Conservation (phyloP, 2,888 invertebrate genomes). For the Zygothrica quintamaculata region DNA sequence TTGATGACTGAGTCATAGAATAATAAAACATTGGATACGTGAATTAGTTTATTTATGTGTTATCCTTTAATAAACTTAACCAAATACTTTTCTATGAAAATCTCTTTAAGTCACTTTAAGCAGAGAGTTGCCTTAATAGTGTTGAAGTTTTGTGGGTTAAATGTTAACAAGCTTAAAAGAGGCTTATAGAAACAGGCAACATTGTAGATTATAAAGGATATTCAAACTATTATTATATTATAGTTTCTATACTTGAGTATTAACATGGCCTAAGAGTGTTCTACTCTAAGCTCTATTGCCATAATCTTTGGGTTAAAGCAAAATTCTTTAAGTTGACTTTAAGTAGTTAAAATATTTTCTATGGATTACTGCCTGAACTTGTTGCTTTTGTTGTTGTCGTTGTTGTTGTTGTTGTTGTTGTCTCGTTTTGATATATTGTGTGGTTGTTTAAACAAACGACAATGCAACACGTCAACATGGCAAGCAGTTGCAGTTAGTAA, state of each 20-base stretch:
- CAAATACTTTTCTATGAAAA: too few species aligned
- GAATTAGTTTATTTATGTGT: slow-evolving; percentile 39
- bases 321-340: neutral
- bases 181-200: too few species aligned
- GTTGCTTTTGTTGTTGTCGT: neutral
- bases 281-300: too few species aligned
- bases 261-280: too few species aligned
- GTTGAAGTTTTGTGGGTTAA: too few species aligned
- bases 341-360: slow-evolving; percentile 15
- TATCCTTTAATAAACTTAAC: neutral
- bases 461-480: slow-evolving; percentile 59
- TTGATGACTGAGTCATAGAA: slow-evolving; percentile 55
- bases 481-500: slow-evolving; percentile 53
- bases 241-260: too few species aligned
- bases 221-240: too few species aligned
- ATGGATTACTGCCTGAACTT: slow-evolving; percentile 41
- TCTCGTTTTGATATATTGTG: slow-evolving; percentile 32
- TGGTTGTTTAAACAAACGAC: slow-evolving; percentile 52
- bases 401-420: slow-evolving; percentile 5
- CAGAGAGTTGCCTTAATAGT: too few species aligned
- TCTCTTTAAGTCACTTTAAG: slow-evolving; percentile 3
- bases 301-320: too few species aligned
- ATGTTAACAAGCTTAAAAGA: too few species aligned
- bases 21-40: slow-evolving; percentile 43
- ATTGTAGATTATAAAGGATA: too few species aligned